These are phyloP conservation scores for Eupithecia insigniata DNA, from an alignment of 2,888 invertebrate genomes.

Conservation along the genomic window DNA sequence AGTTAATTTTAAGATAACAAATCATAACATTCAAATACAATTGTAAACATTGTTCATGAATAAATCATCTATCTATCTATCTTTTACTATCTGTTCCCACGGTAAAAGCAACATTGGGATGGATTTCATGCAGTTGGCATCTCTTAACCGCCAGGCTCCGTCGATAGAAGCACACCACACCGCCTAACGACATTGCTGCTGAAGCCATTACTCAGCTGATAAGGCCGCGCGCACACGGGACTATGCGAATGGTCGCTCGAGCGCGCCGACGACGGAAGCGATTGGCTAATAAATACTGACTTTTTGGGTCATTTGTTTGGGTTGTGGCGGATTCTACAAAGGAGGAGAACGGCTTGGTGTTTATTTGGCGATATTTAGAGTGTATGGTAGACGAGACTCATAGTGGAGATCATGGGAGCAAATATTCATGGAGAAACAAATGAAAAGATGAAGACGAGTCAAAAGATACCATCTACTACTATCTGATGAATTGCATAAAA, in stretches of 20 bases:
- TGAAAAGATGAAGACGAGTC: not conserved
- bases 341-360: not conserved
- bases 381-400: not conserved
- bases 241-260: not conserved
- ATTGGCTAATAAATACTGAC: conserved; percentile 3
- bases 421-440: not conserved
- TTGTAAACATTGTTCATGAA: too few relatives aligned
- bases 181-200: not conserved
- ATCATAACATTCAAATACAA: too few relatives aligned
- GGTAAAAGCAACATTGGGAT: not conserved
- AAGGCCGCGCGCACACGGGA: not conserved
- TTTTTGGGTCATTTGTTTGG: not conserved
- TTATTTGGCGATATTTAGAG: not conserved
- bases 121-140: not conserved
- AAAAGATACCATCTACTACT: not conserved
- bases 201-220: conserved; percentile 2
- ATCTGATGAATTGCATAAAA: too few relatives aligned
- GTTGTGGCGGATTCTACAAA: not conserved
- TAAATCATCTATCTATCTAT: too few relatives aligned
- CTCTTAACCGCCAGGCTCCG: not conserved
- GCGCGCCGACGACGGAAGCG: not conserved
- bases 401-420: not conserved
- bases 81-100: too few relatives aligned
- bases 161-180: not conserved
- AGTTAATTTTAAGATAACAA: too few relatives aligned